Percentiles rank a stretch among this genome's conserved stretches.
Evolutionary conservation across 2,888 invertebrate species (phyloP).

Genomic region (Willowsia nigromaculata): DNA sequence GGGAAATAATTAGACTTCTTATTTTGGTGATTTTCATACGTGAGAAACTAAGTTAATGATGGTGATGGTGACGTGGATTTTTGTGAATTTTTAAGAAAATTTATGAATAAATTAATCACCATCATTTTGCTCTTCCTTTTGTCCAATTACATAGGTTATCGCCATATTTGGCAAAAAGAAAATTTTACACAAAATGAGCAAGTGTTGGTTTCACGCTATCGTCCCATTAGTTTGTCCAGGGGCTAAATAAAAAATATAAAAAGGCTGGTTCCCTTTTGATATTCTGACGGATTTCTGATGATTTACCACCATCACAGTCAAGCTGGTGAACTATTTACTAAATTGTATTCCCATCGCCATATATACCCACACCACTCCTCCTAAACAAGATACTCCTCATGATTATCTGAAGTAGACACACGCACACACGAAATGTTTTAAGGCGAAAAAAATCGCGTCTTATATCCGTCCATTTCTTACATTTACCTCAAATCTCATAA

Average conservation of each 20-base stretch:
- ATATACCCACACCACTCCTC: background rate
- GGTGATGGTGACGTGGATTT: background rate
- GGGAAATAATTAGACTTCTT: background rate
- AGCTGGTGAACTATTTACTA: background rate
- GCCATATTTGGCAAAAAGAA: constrained; percentile 23
- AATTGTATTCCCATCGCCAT: background rate
- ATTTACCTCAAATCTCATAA: background rate
- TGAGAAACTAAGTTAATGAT: background rate
- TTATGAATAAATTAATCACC: constrained; percentile 56
- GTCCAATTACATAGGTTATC: background rate
- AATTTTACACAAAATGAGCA: background rate
- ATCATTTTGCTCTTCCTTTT: background rate
- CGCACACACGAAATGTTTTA: constrained; percentile 8
- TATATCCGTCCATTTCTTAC: background rate
- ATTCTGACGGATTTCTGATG: background rate
- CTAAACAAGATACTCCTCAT: background rate
- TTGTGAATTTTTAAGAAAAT: background rate
- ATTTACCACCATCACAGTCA: background rate
- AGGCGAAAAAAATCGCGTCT: background rate
- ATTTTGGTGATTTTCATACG: background rate
- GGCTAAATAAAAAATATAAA: background rate
- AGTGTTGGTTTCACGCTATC: constrained; percentile 18
- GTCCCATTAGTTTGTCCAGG: constrained; percentile 2
- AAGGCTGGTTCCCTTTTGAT: background rate
- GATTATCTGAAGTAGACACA: background rate